A percentile compares a stretch with the other conserved stretches of the same genome.
Conservation (phyloP, 2,888 invertebrate genomes). For the Plebejus melissa region DNA sequence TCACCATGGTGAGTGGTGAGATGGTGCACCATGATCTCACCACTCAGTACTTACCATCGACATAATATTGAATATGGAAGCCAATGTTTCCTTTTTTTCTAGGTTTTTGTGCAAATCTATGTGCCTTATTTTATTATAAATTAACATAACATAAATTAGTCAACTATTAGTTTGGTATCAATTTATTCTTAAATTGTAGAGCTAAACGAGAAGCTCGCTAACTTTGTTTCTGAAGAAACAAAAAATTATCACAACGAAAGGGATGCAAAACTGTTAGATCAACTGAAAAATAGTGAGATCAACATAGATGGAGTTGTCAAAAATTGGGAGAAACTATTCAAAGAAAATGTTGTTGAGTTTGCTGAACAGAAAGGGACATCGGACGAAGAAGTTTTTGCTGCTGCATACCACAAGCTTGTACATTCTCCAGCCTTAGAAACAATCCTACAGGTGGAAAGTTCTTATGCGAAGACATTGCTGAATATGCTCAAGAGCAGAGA, state of each 20-base stretch:
- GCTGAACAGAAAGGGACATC: slow-evolving; percentile 89
- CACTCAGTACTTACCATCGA: no score
- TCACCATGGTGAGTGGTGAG: no score
- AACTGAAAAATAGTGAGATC: slow-evolving; percentile 80
- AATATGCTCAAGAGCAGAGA: slow-evolving; percentile 86
- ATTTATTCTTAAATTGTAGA: slow-evolving; percentile 59
- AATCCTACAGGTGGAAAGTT: slow-evolving; percentile 92
- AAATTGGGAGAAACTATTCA: slow-evolving; percentile 88
- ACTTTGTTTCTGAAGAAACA: slow-evolving; percentile 83
- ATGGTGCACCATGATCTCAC: no score
- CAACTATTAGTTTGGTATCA: background rate
- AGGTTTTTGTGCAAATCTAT: no score
- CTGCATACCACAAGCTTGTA: slow-evolving; percentile 89
- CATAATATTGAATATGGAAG: no score
- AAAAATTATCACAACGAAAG: slow-evolving; percentile 83
- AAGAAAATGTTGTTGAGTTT: slow-evolving; percentile 90
- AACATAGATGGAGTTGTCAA: slow-evolving; percentile 87
- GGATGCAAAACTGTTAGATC: slow-evolving; percentile 80
- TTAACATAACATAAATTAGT: background rate
- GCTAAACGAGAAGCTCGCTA: slow-evolving; percentile 77
- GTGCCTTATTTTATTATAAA: no score
- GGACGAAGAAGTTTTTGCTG: slow-evolving; percentile 91
- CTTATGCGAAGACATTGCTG: slow-evolving; percentile 89
- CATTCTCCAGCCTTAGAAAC: slow-evolving; percentile 93
- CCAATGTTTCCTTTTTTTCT: no score